Base-by-base conservation (phyloP, 2,888 invertebrate species). In the Colletes collaris region DNA sequence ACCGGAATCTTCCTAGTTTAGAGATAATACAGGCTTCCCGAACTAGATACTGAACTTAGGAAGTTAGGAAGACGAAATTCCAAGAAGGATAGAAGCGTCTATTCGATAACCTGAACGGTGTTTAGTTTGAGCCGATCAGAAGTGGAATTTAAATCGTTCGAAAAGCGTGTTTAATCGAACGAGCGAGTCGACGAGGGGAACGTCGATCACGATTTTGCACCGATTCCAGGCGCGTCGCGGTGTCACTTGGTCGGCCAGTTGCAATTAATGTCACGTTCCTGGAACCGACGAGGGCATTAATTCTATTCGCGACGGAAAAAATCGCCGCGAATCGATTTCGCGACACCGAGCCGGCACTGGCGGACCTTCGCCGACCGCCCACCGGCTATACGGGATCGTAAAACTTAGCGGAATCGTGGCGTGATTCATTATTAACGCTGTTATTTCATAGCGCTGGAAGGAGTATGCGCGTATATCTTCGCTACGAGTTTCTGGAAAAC, bases 371-470 rank as follows among this genome's bases (percentile, higher is more conserved):
- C 55, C 60, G n/a, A 8, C 69, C 85, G 70, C 78, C 82, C 67
- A 84, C 85, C 19, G 67, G 52, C n/a, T 66, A 27, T 27, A 27
- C 64, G 58, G 74, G n/a, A 68, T 82, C 82, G 50, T 82, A 72
- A 79, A 85, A 85, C 67, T 66, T 74, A 27, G 81, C 81, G 27
- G 76, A 76, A 82, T 82, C 74, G 60, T 67, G 35, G 55, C 58
- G 64, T 79, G 76, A 84, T 82, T 73, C 78, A 81, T 84, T 84
- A 72, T 81, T 70, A 81, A 76, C 56, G 67, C 49, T 55, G 65
- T 72, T 72, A 56, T 52, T 56, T 50, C 59, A 19, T 16, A 13
- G 46, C 58, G 27, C 27, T 27, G 27, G 27, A 40, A 40, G 60
- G 44, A 46, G 58, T 37, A 79, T 67, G 75, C 50, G 35, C 69